Evolutionary conservation across 2,888 invertebrate species (phyloP), one percentile per base, ranked within the genome.

Genomic region (Altica lythri): DNA sequence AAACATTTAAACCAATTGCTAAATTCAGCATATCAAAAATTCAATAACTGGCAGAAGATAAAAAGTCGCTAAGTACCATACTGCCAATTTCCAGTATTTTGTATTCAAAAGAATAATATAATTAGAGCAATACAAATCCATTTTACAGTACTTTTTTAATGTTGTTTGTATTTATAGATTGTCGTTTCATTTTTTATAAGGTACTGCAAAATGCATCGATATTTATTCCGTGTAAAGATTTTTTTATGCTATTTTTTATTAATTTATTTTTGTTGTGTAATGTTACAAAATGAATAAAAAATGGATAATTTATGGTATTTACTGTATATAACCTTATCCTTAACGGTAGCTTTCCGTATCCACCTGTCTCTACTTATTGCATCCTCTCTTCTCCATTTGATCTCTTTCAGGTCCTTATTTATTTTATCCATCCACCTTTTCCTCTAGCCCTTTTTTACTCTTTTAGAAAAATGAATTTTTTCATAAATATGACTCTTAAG

Each of bases 1-100:
- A 85, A 85, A 75, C 95, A 96, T 75, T 81, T 95, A 72, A 92
- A 94, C 76, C 89, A 90, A 72, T 82, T 95, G 77, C 80, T 96
- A 62, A 88, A 89, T 72, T 86, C 90, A 0, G 92, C 95, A 8
- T 91, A 89, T 74, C 82, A 86, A 57, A 95, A 94, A 72, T 95
- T 88, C 78, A 88, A 83, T 34, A 80, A 88, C 42, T 95, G 95
- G 95, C 92, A 92, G 47, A 76, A 77, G 62, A 65, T 77, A 19
- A 76, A 76, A 60, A 68, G 69, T 49, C 71, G 75, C 65, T 76
- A 38, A 51, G 37, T 5, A n/a, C 38, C 14, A 40, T 29, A 52
- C 45, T 52, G 52, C 45, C 52, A 48, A 43, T 37, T 44, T 10
- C 25, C 38, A 48, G 13, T 52, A 52, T 45, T 43, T 46, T 52